Evolutionary conservation across 2,113 vertebrate species (phyloP), one percentile per base, ranked within the genome.

Genomic region (Channa argus): DNA sequence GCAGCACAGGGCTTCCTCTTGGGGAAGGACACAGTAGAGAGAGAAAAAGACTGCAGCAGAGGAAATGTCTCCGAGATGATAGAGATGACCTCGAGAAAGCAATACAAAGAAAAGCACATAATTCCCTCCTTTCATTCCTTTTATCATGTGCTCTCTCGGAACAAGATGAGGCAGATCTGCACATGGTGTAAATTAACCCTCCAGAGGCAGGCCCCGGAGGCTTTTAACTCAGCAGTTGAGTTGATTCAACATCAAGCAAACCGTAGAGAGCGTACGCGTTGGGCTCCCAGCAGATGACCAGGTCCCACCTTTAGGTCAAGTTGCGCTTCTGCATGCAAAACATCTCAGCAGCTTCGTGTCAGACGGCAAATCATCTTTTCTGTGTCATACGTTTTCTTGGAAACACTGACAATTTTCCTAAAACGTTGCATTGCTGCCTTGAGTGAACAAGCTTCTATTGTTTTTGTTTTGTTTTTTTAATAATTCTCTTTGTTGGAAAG

Each of bases 1-100:
- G 49, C 54, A 24, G 24, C 1, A 24, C 24, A 24, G 24, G 24
- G 24, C 3, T 60, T 69, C 47, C 83, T 86, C 60, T 49, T 47
- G 65, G 69, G 56, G 67, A 79, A 71, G 72, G 51, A 50, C 5
- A 52, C 24, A 74, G 50, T 46, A 54, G n/a, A 74, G 51, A 83
- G 36, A 83, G 36, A 37, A 79, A 79, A 43, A 39, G 34, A 14
- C 8, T 39, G 54, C 45, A 71, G 44, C 7, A 59, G 37, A 70
- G 15, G n/a, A 50, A 59, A 77, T 53, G 44, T 79, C 49, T 53
- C 33, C 59, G 49, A 60, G 47, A 63, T 58, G 61, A 68, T 54
- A 77, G 59, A 50, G 33, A 62, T 63, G 58, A 52, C 56, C 71
- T 62, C 12, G 55, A 62, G 45, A 79, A 51, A 11, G 60, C 0